Conservation (phyloP, 1,140 invertebrate species). For the Tetraneura akinire region DNA sequence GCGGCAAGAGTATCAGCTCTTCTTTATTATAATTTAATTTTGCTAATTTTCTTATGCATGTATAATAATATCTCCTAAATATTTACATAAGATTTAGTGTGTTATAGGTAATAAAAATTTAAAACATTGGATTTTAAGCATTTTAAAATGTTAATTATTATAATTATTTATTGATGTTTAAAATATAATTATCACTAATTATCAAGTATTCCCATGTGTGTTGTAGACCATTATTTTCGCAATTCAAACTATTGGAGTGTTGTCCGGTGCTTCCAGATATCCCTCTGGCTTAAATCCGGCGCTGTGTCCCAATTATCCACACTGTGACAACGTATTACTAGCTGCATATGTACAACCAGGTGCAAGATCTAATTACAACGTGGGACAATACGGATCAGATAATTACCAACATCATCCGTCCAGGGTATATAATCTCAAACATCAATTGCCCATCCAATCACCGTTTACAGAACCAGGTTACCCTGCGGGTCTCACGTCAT, state of each 20-base stretch:
- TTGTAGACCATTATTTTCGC: conserved; percentile 27
- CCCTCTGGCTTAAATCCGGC: conserved; percentile 63
- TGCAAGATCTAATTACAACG: conserved; percentile 55
- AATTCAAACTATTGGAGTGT: neutral
- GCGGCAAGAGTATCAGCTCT: too few species aligned
- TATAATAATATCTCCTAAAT: too few species aligned
- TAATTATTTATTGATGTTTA: too few species aligned
- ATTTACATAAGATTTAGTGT: too few species aligned
- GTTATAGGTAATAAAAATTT: too few species aligned
- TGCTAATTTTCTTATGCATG: too few species aligned
- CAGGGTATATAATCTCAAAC: conserved; percentile 51
- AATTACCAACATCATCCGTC: conserved; percentile 9
- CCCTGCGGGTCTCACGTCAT: conserved; percentile 50
- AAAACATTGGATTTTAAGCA: too few species aligned
- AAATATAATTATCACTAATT: too few species aligned
- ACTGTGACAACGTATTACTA: conserved; percentile 60
- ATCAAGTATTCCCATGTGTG: too few species aligned
- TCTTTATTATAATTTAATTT: too few species aligned
- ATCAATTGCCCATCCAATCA: conserved; percentile 55
- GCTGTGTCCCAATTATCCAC: conserved; percentile 63
- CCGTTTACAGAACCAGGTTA: conserved; percentile 52
- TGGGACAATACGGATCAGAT: conserved; percentile 54
- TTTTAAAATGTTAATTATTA: too few species aligned
- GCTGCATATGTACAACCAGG: conserved; percentile 56
- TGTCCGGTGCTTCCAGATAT: conserved; percentile 56